Evolutionary conservation across 2,888 invertebrate genomes (phyloP).

Genomic region (Tenthredo scrophulariae): DNA sequence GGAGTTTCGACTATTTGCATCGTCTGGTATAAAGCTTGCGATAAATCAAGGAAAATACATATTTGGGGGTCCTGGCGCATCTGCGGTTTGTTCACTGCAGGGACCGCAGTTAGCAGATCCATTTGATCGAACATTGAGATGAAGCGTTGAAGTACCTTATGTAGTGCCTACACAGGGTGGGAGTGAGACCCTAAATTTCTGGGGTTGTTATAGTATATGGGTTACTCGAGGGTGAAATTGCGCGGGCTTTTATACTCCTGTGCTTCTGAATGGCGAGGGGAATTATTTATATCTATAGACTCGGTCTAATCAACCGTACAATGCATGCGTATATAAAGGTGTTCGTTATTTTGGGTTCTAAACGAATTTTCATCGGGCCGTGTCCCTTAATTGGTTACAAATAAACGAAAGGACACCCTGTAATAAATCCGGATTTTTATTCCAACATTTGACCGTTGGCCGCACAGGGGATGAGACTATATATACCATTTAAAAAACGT

Average conservation of each 20-base stretch:
- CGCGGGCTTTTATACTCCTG: not conserved
- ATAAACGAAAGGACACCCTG: not conserved
- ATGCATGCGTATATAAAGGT: not conserved
- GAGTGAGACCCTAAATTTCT: conserved; percentile 11
- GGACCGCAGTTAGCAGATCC: not conserved
- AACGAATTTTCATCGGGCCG: no score
- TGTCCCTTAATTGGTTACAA: no score
- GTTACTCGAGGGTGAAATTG: conserved; percentile 20
- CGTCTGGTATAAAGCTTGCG: not conserved
- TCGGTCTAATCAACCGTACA: conserved; percentile 17
- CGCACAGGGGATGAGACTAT: no score
- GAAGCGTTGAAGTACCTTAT: conserved; percentile 12
- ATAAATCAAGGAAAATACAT: not conserved
- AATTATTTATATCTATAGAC: not conserved
- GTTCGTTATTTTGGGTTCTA: no score
- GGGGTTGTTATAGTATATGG: conserved; percentile 18
- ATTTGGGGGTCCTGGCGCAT: not conserved
- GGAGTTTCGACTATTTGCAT: not conserved
- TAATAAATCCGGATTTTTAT: no score
- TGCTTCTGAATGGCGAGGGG: not conserved
- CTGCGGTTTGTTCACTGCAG: conserved; percentile 8
- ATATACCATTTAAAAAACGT: no score
- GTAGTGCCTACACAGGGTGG: not conserved
- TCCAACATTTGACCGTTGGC: not conserved
- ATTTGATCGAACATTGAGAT: conserved; percentile 14